Percentiles rank a stretch among this genome's conserved stretches.
phyloP scores from a whole-genome alignment of 1,140 invertebrate species.

The Saxidomus purpurata region DNA sequence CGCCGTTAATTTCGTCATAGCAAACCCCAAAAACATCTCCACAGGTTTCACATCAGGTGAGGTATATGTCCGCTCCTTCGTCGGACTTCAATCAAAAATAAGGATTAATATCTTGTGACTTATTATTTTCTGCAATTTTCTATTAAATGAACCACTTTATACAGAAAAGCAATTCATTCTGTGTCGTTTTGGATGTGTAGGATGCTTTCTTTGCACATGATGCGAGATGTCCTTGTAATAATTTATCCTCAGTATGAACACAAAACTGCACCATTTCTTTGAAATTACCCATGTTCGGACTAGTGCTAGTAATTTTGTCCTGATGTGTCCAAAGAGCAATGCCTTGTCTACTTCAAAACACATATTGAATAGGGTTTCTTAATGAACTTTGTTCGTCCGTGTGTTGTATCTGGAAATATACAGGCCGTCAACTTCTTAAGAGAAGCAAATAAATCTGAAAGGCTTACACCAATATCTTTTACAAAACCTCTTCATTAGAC shows the following conservation, averaged over 20 bases:
- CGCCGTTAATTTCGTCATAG: slow-evolving; percentile 67
- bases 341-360: slow-evolving; percentile 66
- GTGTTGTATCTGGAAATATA: too few species aligned
- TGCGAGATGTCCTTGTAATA: slow-evolving; percentile 61
- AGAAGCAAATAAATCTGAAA: too few species aligned
- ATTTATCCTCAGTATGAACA: slow-evolving; percentile 55
- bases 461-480: too few species aligned
- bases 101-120: slow-evolving; percentile 52
- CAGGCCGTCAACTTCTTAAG: too few species aligned
- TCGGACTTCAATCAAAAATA: slow-evolving; percentile 66
- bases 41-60: slow-evolving; percentile 24
- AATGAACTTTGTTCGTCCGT: too few species aligned
- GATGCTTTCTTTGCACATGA: slow-evolving; percentile 66
- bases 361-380: not conserved
- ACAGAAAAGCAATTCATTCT: slow-evolving; percentile 66
- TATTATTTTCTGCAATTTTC: slow-evolving; percentile 61
- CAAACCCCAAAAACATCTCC: slow-evolving; percentile 62
- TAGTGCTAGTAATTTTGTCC: slow-evolving; percentile 52
- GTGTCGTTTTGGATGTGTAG: slow-evolving; percentile 69
- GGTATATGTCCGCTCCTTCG: slow-evolving; percentile 67
- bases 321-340: slow-evolving; percentile 55
- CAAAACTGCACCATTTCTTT: slow-evolving; percentile 66
- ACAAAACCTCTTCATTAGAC: too few species aligned
- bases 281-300: slow-evolving; percentile 69
- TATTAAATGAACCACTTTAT: slow-evolving; percentile 62